Conservation (phyloP, 2,888 invertebrate species). For the Melanotus villosus region DNA sequence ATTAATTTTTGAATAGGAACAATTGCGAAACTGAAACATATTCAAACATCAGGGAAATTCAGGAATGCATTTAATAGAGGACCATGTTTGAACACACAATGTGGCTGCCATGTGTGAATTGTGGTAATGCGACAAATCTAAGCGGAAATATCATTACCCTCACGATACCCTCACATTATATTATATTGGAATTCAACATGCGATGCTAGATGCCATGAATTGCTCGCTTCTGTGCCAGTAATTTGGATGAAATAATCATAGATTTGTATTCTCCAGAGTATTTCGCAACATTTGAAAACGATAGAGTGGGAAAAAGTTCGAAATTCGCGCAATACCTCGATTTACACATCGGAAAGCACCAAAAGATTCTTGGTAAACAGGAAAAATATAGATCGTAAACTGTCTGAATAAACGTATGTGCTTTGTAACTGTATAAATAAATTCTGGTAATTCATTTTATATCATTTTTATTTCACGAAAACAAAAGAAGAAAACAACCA, state of each 20-base stretch:
- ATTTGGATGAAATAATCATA: conserved; percentile 3
- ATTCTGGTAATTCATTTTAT: conserved; percentile 24
- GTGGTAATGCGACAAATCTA: conserved; percentile 29
- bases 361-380: conserved; percentile 30
- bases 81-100: background rate
- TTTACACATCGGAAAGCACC: conserved; percentile 19
- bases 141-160: conserved; percentile 21
- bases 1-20: too few relatives aligned
- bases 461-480: conserved; percentile 28
- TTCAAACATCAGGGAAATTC: background rate
- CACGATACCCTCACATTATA: conserved; percentile 13
- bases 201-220: background rate
- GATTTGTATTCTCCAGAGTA: background rate
- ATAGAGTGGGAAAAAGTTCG: background rate
- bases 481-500: conserved; percentile 26
- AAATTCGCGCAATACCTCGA: conserved; percentile 4
- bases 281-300: background rate
- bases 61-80: background rate
- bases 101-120: conserved; percentile 24
- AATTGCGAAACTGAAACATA: too few relatives aligned
- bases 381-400: conserved; percentile 32
- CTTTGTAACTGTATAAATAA: conserved; percentile 12
- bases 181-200: conserved; percentile 9
- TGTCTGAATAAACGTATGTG: conserved; percentile 13
- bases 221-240: background rate